Evolutionary conservation across 2,113 vertebrate genomes (phyloP).

Genomic region (Hydrochoerus hydrochaeris): DNA sequence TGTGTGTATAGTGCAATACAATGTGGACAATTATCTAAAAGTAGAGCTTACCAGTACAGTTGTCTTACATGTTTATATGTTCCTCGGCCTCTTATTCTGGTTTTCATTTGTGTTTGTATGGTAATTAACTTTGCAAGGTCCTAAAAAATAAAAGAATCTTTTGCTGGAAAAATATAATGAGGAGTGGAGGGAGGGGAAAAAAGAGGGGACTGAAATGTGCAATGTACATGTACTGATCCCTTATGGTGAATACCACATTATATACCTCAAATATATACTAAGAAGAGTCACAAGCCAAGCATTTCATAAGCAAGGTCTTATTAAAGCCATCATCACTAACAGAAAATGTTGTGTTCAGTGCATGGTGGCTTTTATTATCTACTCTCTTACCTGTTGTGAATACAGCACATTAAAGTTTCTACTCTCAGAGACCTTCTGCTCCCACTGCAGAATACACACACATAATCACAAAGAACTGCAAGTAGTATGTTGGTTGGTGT

Average conservation of each 20-base stretch:
- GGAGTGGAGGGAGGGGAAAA: neutral
- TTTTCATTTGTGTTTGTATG: neutral
- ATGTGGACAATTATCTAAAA: neutral
- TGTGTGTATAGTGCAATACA: neutral
- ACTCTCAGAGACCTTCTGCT: neutral
- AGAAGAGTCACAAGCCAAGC: neutral
- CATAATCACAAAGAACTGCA: neutral
- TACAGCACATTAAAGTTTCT: neutral
- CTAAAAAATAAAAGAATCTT: neutral
- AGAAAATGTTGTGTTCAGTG: neutral
- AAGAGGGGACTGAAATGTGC: neutral
- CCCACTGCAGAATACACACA: neutral
- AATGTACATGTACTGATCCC: neutral
- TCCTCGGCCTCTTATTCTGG: neutral
- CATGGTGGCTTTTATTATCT: neutral
- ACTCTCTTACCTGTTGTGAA: neutral
- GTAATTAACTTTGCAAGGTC: neutral
- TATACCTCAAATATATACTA: neutral
- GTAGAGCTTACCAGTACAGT: neutral
- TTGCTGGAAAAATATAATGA: neutral
- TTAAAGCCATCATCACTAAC: neutral
- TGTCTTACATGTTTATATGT: neutral
- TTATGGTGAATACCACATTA: neutral
- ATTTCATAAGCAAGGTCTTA: neutral
- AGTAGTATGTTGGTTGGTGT: neutral